phyloP scores from a whole-genome alignment of 1,140 invertebrate species.

The Drosophila athabasca region DNA sequence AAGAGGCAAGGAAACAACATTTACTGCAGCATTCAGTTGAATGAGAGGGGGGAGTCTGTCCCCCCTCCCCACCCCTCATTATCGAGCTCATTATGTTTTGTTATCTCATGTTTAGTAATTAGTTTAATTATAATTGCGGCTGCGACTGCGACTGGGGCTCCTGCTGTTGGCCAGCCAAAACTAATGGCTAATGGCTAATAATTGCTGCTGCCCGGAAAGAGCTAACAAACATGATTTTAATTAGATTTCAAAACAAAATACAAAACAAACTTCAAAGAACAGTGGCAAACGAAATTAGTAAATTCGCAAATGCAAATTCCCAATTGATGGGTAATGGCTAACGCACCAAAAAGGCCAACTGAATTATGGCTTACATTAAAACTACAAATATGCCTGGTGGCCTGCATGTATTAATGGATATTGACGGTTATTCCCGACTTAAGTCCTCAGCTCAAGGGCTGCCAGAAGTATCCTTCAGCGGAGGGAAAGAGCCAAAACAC shows the following conservation, averaged over 20 bases:
- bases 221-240: too few species aligned
- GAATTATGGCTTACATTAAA: too few species aligned
- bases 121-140: conserved; percentile 41
- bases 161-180: neutral
- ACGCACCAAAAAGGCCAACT: too few species aligned
- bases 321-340: too few species aligned
- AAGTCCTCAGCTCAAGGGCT: conserved; percentile 26
- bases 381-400: neutral
- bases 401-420: conserved; percentile 32
- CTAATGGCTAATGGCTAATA: neutral
- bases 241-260: too few species aligned
- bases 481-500: conserved; percentile 16
- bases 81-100: conserved; percentile 43
- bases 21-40: neutral
- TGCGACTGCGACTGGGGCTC: conserved; percentile 5
- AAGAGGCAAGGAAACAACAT: neutral
- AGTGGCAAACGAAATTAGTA: too few species aligned
- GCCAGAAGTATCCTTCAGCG: too few species aligned
- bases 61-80: conserved; percentile 12
- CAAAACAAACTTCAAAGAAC: too few species aligned
- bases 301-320: too few species aligned
- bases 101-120: conserved; percentile 45
- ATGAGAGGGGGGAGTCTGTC: neutral
- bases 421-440: conserved; percentile 35
- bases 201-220: neutral